Conservation (phyloP, 2,888 invertebrate species). For the Eulithis prunata region DNA sequence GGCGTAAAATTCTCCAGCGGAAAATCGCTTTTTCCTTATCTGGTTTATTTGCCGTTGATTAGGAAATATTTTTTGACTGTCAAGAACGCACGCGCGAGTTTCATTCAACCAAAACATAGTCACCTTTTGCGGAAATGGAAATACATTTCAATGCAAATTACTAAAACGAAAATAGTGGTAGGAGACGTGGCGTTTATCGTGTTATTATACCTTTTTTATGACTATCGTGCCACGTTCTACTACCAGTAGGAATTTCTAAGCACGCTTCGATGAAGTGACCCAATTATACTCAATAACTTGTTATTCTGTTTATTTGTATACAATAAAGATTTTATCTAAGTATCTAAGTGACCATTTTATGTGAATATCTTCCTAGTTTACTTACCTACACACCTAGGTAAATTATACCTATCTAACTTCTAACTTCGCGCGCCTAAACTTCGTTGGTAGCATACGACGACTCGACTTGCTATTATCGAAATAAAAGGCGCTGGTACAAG, state of each 20-base stretch:
- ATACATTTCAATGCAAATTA: slow-evolving; percentile 19
- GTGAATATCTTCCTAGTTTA: no score
- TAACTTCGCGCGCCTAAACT: neutral
- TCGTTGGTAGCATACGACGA: neutral
- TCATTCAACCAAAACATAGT: slow-evolving; percentile 3
- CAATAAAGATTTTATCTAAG: no score
- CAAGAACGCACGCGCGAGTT: slow-evolving; percentile 22
- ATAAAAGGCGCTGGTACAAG: slow-evolving; percentile 1
- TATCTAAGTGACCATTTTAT: no score
- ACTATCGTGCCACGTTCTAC: no score
- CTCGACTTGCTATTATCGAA: slow-evolving; percentile 12
- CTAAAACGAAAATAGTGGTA: neutral
- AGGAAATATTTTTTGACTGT: slow-evolving; percentile 33
- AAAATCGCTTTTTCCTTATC: slow-evolving; percentile 33
- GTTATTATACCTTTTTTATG: no score
- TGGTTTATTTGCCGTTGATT: slow-evolving; percentile 34
- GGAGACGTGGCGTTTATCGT: no score
- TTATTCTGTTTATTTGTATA: no score
- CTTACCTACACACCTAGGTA: no score
- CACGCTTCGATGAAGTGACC: no score
- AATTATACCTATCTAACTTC: no score
- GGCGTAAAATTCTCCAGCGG: slow-evolving; percentile 25
- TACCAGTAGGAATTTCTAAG: no score
- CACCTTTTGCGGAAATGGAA: slow-evolving; percentile 18
- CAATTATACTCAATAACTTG: no score